A percentile compares a stretch with the other conserved stretches of the same genome.
Conservation (phyloP, 1,140 invertebrate genomes). For the Zaprionus ghesquierei region DNA sequence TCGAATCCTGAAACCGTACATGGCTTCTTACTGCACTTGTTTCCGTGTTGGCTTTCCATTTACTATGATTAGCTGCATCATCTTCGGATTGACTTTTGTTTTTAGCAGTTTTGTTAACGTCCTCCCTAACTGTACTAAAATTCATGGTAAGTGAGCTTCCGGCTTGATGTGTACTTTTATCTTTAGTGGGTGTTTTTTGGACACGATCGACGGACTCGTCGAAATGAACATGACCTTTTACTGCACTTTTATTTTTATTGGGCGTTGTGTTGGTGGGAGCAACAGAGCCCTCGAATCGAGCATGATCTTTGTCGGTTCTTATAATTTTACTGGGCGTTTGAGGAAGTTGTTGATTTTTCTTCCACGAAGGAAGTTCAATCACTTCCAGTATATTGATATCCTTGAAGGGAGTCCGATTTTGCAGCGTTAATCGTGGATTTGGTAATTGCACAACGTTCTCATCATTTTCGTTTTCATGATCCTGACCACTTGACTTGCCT, state of each 20-base stretch:
- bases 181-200: neutral
- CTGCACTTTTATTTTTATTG: neutral
- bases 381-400: slow-evolving; percentile 75
- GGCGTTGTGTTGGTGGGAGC: neutral
- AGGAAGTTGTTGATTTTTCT: slow-evolving; percentile 38
- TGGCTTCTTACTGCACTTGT: neutral
- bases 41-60: neutral
- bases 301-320: slow-evolving; percentile 10
- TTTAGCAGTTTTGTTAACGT: neutral
- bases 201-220: slow-evolving; percentile 19
- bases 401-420: slow-evolving; percentile 61
- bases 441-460: slow-evolving; percentile 62
- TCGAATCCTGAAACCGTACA: neutral
- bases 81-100: neutral
- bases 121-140: too few relatives aligned
- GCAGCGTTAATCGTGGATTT: slow-evolving; percentile 58
- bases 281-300: slow-evolving; percentile 38
- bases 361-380: slow-evolving; percentile 61
- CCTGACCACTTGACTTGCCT: slow-evolving; percentile 8
- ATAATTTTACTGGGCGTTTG: slow-evolving; percentile 18
- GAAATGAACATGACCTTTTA: slow-evolving; percentile 39
- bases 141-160: too few relatives aligned
- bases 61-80: slow-evolving; percentile 4
- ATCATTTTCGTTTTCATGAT: slow-evolving; percentile 45
- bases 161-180: too few relatives aligned